Conservation (phyloP, 1,140 invertebrate species). For the Lordiphosa collinella region DNA sequence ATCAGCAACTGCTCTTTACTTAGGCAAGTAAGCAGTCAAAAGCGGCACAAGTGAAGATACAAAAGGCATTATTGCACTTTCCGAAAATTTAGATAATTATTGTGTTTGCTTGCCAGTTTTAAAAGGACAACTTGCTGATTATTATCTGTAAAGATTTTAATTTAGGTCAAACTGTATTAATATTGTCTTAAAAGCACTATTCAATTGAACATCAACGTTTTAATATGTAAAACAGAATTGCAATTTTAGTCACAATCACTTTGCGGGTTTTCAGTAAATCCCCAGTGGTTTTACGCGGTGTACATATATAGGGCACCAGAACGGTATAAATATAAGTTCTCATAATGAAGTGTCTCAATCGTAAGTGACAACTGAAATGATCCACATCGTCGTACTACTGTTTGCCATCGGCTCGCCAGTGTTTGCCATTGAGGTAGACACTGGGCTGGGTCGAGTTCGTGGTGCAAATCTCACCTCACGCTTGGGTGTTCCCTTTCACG, state of each 20-base stretch:
- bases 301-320: neutral
- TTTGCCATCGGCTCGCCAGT: constrained; percentile 10
- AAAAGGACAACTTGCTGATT: no score
- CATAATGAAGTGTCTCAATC: constrained; percentile 14
- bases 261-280: constrained; percentile 20
- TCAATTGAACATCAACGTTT: constrained; percentile 13
- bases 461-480: constrained; percentile 50
- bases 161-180: no score
- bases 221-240: neutral
- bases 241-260: constrained; percentile 3
- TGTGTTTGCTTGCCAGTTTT: no score
- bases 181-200: constrained; percentile 4
- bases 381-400: neutral
- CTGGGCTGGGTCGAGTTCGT: constrained; percentile 52
- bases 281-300: constrained; percentile 2
- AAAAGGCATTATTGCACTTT: no score
- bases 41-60: no score
- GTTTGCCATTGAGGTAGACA: constrained; percentile 36
- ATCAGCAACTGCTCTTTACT: no score
- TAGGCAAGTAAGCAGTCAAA: no score
- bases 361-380: constrained; percentile 11
- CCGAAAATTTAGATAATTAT: no score
- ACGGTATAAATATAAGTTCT: constrained; percentile 20
- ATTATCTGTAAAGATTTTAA: no score
- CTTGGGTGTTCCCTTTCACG: constrained; percentile 81